Conservation (phyloP, 2,888 invertebrate genomes). For the Cinara cedri region DNA sequence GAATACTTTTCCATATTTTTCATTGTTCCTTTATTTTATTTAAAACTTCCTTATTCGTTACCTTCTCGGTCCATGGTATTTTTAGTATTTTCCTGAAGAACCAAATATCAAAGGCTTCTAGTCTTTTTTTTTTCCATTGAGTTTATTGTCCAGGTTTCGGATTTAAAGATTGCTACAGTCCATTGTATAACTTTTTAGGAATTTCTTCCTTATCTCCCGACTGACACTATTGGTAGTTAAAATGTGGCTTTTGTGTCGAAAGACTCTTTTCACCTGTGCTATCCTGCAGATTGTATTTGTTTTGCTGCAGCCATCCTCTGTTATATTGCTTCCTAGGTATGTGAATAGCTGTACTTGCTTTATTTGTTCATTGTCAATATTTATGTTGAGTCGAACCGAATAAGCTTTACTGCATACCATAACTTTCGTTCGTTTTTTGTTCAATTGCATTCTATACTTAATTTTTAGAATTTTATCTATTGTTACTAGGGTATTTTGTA, state of each 20-base stretch:
- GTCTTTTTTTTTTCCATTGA: no score
- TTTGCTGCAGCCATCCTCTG: constrained; percentile 9
- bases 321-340: constrained; percentile 1
- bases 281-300: constrained; percentile 20
- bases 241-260: neutral
- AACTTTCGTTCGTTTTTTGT: neutral
- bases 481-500: no score
- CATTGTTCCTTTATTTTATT: no score
- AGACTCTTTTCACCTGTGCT: neutral
- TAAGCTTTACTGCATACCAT: neutral
- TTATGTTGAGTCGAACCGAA: constrained; percentile 1
- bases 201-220: constrained; percentile 15
- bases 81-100: no score
- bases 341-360: neutral
- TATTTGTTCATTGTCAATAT: neutral
- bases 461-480: no score
- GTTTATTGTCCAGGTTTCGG: constrained; percentile 9
- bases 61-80: no score
- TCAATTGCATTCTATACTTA: neutral
- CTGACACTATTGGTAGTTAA: constrained; percentile 5
- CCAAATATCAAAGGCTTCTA: no score
- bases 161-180: constrained; percentile 11
- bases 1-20: no score
- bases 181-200: constrained; percentile 24
- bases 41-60: no score